Evolutionary conservation across 2,888 invertebrate species (phyloP), one percentile per base, ranked within the genome.

Genomic region (Mythimna lalbum): DNA sequence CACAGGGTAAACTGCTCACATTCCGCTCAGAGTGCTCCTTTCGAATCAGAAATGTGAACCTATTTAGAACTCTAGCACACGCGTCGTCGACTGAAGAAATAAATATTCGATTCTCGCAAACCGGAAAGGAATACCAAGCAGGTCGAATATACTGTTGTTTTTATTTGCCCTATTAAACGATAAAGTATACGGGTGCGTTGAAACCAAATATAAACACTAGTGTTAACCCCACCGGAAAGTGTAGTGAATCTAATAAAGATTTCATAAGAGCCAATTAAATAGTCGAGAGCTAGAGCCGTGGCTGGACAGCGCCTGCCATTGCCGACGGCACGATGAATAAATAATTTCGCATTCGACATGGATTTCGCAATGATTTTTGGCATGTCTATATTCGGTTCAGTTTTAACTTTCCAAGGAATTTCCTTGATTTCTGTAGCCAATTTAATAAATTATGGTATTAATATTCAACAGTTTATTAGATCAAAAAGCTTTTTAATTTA

Each of bases 1-100:
- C 83, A 88, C 86, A 89, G 90, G 90, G 91, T 93, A 93, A 93
- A 93, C 93, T 92, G 92, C 90, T 92, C 90, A 89, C 88, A 92
- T 93, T 91, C 89, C 89, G 88, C 88, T 89, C 86, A 88, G 84
- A 91, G 88, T 88, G 88, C 89, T 90, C 86, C 85, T 89, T 91
- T 90, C 85, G 87, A 88, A 90, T 89, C 87, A 87, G 87, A 88
- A 90, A 90, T 88, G 89, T 89, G 88, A 90, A 91, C 88, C 88
- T 90, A 90, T 92, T 93, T 90, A 88, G 86, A 90, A 87, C 82
- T 90, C 85, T 74, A 91, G 83, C 82, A 83, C 79, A 85, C 73
- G 62, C 74, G 75, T 81, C 60, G 68, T 69, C 69, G 70, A 74
- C 52, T 78, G 63, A 68, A 79, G 71, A 76, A 77, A 83, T 80